Conservation (phyloP, 2,113 vertebrate species). For the Gallinago jamesoni region DNA sequence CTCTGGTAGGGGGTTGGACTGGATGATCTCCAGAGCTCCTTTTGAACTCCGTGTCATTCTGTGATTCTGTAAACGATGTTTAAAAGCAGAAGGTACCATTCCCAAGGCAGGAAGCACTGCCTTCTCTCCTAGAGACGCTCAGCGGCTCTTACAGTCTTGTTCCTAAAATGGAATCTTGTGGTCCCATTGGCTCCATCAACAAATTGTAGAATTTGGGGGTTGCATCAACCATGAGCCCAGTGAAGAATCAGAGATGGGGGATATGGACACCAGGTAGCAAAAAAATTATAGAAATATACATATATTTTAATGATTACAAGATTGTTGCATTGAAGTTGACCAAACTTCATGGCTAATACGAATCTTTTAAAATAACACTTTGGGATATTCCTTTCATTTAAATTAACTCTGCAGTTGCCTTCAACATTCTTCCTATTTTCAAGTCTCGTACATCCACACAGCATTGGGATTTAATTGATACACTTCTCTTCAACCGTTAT, state of each 20-base stretch:
- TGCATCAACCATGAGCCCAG: background rate
- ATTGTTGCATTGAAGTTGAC: background rate
- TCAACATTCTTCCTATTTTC: background rate
- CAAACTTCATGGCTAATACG: background rate
- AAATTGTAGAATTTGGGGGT: background rate
- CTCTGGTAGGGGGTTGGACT: no score
- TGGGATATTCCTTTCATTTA: background rate
- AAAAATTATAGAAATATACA: background rate
- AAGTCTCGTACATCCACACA: background rate
- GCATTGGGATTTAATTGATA: background rate
- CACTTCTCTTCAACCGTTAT: background rate
- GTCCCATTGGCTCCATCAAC: background rate
- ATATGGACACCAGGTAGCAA: conserved; percentile 31
- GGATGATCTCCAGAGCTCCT: no score
- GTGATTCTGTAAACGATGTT: background rate
- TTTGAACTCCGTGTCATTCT: no score
- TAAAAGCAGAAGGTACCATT: background rate
- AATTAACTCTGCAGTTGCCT: background rate
- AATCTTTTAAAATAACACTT: background rate
- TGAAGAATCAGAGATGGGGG: background rate
- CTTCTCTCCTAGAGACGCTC: background rate
- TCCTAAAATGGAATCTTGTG: background rate
- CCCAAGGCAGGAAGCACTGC: background rate
- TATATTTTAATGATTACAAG: background rate
- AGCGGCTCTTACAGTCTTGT: background rate